These are phyloP conservation scores for Tenthredo livida DNA, from an alignment of 2,888 invertebrate species.

Conservation along the genomic window DNA sequence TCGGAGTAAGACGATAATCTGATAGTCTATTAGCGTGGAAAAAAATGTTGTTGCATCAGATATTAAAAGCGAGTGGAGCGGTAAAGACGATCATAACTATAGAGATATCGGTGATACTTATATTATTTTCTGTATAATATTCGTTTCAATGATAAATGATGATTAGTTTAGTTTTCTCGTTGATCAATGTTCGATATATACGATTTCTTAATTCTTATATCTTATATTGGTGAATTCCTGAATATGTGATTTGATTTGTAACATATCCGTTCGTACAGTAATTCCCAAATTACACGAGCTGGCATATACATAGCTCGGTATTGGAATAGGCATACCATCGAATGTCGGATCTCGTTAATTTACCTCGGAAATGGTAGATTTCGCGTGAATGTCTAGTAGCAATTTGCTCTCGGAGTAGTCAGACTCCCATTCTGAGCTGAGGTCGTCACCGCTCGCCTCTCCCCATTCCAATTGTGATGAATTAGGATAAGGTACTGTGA, in stretches of 20 bases:
- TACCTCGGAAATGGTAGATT: conserved; percentile 61
- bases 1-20: not conserved
- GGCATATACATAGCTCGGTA: not conserved
- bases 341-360: conserved; percentile 28
- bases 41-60: not conserved
- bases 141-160: not conserved
- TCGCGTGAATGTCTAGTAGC: conserved; percentile 54
- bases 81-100: not conserved
- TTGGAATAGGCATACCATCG: not conserved
- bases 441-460: conserved; percentile 94
- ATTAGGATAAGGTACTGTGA: conserved; percentile 83
- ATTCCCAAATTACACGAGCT: not conserved
- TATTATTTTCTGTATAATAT: not conserved
- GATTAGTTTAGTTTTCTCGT: not conserved
- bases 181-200: not conserved
- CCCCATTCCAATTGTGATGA: conserved; percentile 87
- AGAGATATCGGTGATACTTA: not conserved
- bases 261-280: not conserved
- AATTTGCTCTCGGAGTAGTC: conserved; percentile 78
- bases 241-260: not conserved
- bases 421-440: conserved; percentile 95
- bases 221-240: not conserved
- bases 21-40: not conserved
- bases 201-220: not conserved
- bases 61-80: not conserved